phyloP scores from a whole-genome alignment of 2,113 vertebrate species.

The Mystacornis crossleyi region DNA sequence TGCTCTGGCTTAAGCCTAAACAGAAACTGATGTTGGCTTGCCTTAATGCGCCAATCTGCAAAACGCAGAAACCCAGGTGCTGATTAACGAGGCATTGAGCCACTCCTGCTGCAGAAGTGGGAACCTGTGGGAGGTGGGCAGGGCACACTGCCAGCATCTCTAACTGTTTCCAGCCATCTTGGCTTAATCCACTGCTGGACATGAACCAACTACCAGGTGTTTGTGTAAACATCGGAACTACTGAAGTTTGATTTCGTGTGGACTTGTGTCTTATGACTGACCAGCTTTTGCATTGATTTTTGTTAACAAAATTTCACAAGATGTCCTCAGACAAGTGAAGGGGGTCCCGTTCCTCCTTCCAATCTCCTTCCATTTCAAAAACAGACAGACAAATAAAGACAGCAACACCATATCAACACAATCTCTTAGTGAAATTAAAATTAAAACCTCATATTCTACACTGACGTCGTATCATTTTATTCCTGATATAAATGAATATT shows the following conservation, averaged over 20 bases:
- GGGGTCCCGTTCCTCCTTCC: neutral
- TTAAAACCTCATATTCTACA: neutral
- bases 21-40: neutral
- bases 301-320: neutral
- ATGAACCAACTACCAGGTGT: neutral
- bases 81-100: neutral
- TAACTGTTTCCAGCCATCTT: neutral
- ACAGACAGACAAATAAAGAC: neutral
- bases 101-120: neutral
- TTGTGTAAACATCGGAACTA: neutral
- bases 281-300: neutral
- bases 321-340: neutral
- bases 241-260: neutral
- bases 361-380: neutral
- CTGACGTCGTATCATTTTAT: neutral
- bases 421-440: neutral
- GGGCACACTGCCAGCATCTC: neutral
- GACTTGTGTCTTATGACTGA: neutral
- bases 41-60: accelerated
- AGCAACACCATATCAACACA: neutral
- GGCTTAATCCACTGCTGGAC: neutral
- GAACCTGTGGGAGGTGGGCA: constrained; percentile 23
- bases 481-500: neutral
- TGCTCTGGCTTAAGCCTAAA: neutral
- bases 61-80: neutral